Evolutionary conservation across 2,797 vertebrate genomes (phyloP).

Genomic region (Danio aesculapii): DNA sequence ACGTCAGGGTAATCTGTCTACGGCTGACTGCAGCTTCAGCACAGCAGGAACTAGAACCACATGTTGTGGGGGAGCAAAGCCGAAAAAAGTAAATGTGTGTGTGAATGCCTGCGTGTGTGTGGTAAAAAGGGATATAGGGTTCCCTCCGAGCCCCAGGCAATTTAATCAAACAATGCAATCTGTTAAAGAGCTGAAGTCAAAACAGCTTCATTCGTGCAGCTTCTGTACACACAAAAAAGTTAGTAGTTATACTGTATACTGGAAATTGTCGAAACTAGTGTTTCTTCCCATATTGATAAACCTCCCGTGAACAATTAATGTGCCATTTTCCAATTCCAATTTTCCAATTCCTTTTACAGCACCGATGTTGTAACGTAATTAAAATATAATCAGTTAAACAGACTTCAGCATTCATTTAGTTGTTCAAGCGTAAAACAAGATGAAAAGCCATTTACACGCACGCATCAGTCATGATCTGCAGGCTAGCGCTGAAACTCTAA

Average conservation of each 20-base stretch:
- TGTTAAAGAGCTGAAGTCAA: constrained; percentile 34
- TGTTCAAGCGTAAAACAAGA: no score
- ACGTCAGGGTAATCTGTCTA: constrained; percentile 20
- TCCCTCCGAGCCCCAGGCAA: constrained; percentile 31
- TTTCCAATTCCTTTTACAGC: no score
- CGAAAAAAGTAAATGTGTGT: constrained; percentile 4
- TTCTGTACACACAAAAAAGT: not conserved
- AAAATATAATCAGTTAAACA: no score
- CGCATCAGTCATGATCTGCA: no score
- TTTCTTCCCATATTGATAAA: no score
- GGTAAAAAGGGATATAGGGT: constrained; percentile 24
- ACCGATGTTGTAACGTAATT: no score
- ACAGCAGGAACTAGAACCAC: constrained; percentile 55
- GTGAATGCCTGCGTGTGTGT: constrained; percentile 17
- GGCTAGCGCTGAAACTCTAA: no score
- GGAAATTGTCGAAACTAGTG: not conserved
- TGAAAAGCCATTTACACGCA: no score
- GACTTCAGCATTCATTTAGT: no score
- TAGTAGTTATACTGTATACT: not conserved
- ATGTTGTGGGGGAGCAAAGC: constrained; percentile 32
- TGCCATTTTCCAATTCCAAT: no score
- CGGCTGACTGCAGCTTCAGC: constrained; percentile 1
- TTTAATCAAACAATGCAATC: constrained; percentile 58
- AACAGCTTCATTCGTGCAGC: not conserved
- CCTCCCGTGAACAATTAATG: no score